Evolutionary conservation across 2,888 invertebrate species (phyloP).

Genomic region (Exephanes ischioxanthus): DNA sequence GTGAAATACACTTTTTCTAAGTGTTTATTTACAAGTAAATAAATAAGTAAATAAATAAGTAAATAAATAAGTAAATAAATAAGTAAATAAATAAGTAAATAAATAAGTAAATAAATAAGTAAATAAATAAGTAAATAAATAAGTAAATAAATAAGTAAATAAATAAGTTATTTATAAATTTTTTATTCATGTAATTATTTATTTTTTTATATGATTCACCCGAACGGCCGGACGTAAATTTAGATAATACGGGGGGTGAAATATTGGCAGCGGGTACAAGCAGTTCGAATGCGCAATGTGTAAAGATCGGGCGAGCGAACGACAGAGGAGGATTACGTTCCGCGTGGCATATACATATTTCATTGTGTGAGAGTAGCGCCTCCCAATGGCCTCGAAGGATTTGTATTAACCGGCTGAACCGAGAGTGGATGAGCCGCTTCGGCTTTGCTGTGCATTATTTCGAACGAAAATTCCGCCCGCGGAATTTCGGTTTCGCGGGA

Average conservation of each 20-base stretch:
- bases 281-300: not conserved
- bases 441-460: slow-evolving; percentile 30
- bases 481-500: not conserved
- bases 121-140: too few relatives aligned
- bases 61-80: too few relatives aligned
- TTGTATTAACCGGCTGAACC: slow-evolving; percentile 17
- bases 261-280: not conserved
- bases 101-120: too few relatives aligned
- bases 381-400: slow-evolving; percentile 14
- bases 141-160: too few relatives aligned
- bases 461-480: not conserved
- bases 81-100: too few relatives aligned
- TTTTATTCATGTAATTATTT: too few relatives aligned
- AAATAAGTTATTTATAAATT: too few relatives aligned
- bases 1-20: not conserved
- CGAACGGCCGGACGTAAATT: not conserved
- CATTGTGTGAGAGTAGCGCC: not conserved
- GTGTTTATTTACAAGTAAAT: too few relatives aligned
- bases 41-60: too few relatives aligned
- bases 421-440: slow-evolving; percentile 17
- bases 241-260: not conserved
- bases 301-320: not conserved
- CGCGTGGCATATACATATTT: slow-evolving; percentile 26
- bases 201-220: not conserved
- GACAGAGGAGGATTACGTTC: slow-evolving; percentile 4